phyloP scores from a whole-genome alignment of 2,113 vertebrate species.

The Okapia johnstoni region DNA sequence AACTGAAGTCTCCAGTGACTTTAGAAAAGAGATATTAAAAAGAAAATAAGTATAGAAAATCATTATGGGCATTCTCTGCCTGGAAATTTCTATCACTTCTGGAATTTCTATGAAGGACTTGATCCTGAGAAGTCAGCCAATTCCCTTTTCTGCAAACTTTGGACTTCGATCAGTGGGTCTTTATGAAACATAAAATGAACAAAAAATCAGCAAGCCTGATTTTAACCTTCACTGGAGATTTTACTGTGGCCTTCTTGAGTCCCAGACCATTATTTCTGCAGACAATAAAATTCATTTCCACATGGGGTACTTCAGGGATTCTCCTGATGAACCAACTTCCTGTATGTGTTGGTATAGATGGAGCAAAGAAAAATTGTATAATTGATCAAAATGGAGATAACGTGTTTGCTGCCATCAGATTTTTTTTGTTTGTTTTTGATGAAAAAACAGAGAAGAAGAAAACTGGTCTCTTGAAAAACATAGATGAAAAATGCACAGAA shows the following conservation, averaged over 20 bases:
- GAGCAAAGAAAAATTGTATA: background rate
- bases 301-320: constrained; percentile 92
- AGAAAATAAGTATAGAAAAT: constrained; percentile 54
- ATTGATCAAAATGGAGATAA: background rate
- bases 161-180: constrained; percentile 92
- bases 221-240: constrained; percentile 94
- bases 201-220: constrained; percentile 77
- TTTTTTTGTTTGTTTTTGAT: constrained; percentile 77
- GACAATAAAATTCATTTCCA: constrained; percentile 88
- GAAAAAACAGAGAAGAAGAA: constrained; percentile 70
- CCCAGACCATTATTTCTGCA: constrained; percentile 91
- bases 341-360: background rate
- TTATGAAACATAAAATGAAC: constrained; percentile 89
- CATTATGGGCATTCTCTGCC: constrained; percentile 86
- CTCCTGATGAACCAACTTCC: background rate
- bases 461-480: constrained; percentile 78
- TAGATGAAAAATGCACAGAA: constrained; percentile 86
- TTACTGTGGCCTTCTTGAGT: constrained; percentile 95
- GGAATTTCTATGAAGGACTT: constrained; percentile 79
- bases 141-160: constrained; percentile 83
- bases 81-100: constrained; percentile 93
- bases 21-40: constrained; percentile 82
- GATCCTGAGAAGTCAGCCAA: constrained; percentile 84
- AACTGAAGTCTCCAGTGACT: constrained; percentile 58
- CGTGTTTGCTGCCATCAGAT: constrained; percentile 68